Evolutionary conservation across 2,888 invertebrate species (phyloP).

Genomic region (Erebia palarica): DNA sequence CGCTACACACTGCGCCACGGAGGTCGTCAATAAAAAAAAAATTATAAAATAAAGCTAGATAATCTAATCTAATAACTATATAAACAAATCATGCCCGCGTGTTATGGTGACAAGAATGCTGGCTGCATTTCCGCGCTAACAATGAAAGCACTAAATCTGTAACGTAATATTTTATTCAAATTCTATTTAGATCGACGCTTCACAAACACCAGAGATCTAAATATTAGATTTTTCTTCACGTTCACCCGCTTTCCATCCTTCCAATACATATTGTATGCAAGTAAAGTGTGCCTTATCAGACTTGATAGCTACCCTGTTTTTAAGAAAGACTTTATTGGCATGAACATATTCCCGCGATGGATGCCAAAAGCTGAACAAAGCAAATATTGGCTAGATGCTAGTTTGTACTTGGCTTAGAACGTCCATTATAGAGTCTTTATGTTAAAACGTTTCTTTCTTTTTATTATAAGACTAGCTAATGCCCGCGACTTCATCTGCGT

Average conservation of each 20-base stretch:
- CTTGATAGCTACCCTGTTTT: conserved; percentile 39
- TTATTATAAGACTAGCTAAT: too few species aligned
- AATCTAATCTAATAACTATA: too few species aligned
- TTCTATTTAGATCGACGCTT: conserved; percentile 5
- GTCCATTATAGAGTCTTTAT: conserved; percentile 35
- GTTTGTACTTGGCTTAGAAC: conserved; percentile 49
- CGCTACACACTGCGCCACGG: too few species aligned
- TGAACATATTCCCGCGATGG: conserved; percentile 41
- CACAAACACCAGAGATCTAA: conserved; percentile 12
- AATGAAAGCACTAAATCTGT: background rate
- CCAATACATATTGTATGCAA: conserved; percentile 40
- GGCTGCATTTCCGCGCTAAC: too few species aligned
- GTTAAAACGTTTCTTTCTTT: background rate
- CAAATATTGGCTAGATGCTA: conserved; percentile 47
- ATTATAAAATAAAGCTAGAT: too few species aligned
- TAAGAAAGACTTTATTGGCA: conserved; percentile 39
- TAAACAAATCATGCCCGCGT: too few species aligned
- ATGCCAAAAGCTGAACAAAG: conserved; percentile 66
- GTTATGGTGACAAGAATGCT: too few species aligned
- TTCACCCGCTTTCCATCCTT: conserved; percentile 10
- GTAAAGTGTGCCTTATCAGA: conserved; percentile 45
- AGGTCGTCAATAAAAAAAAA: too few species aligned
- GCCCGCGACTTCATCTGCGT: too few species aligned
- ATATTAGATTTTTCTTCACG: conserved; percentile 14
- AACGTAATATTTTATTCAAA: conserved; percentile 7